Percentiles rank a stretch among this genome's conserved stretches.
Conservation (phyloP, 2,888 invertebrate species). For the Ellobium chinense region DNA sequence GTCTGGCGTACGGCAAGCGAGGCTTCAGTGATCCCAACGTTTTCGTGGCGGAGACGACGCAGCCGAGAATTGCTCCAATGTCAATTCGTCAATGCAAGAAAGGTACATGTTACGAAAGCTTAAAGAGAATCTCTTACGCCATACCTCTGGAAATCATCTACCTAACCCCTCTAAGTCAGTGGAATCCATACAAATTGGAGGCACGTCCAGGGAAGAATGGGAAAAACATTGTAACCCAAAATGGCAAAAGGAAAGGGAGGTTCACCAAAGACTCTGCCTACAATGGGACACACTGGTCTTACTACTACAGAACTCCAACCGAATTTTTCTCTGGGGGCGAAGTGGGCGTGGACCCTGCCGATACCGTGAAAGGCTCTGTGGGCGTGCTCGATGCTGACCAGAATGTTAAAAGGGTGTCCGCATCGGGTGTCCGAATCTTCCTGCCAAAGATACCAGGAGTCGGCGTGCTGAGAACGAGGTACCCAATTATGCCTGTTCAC, state of each 20-base stretch:
- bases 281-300: constrained; percentile 56
- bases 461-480: constrained; percentile 64
- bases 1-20: constrained; percentile 38
- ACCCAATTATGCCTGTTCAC: constrained; percentile 68
- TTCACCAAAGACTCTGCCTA: constrained; percentile 52
- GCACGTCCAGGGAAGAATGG: not conserved
- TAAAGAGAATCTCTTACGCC: constrained; percentile 62
- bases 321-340: constrained; percentile 59
- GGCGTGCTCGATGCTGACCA: constrained; percentile 49
- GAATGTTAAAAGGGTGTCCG: constrained; percentile 48
- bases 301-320: constrained; percentile 57
- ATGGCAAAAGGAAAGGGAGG: constrained; percentile 48
- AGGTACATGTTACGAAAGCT: constrained; percentile 43
- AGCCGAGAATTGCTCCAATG: constrained; percentile 56
- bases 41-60: constrained; percentile 64
- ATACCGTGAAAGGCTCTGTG: constrained; percentile 56
- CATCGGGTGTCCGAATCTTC: constrained; percentile 55
- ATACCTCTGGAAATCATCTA: constrained; percentile 71
- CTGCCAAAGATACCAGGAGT: constrained; percentile 59
- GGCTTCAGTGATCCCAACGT: constrained; percentile 56
- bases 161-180: constrained; percentile 66
- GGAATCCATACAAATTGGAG: constrained; percentile 69
- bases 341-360: constrained; percentile 52
- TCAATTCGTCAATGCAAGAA: constrained; percentile 49
- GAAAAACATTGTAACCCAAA: constrained; percentile 26